Conservation (phyloP, 2,797 vertebrate genomes). For the Sebastes oblongus region DNA sequence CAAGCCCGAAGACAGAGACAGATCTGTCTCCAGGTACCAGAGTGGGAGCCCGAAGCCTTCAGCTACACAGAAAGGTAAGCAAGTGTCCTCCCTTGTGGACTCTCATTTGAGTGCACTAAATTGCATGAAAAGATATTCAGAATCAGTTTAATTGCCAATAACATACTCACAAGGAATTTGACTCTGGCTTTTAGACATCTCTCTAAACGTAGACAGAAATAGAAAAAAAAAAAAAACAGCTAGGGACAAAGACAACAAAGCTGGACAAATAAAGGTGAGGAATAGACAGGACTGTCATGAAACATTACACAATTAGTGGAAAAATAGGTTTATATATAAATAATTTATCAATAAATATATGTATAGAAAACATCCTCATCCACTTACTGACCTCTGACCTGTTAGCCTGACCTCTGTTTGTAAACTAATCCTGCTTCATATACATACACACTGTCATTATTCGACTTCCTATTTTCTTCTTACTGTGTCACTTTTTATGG, state of each 20-base stretch:
- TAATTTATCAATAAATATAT: no score
- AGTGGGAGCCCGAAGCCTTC: conserved; percentile 68
- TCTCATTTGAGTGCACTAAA: no score
- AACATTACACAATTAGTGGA: no score
- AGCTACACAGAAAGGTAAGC: conserved; percentile 86
- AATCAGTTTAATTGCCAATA: no score
- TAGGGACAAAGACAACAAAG: no score
- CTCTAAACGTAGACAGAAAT: neutral
- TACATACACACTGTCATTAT: conserved; percentile 10
- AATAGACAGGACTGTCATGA: no score
- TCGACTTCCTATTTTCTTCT: conserved; percentile 4
- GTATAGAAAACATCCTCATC: neutral
- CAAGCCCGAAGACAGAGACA: conserved; percentile 51
- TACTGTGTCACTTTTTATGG: conserved; percentile 6
- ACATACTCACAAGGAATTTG: neutral
- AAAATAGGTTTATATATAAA: no score
- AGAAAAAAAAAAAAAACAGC: neutral
- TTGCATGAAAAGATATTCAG: neutral
- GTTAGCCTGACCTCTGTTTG: neutral
- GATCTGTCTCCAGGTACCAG: conserved; percentile 73
- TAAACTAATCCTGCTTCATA: neutral
- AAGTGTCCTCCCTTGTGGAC: neutral
- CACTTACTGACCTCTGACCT: neutral
- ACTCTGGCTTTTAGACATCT: neutral
- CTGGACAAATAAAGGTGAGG: neutral